phyloP scores from a whole-genome alignment of 2,113 vertebrate genomes.

The Calidris pugnax region DNA sequence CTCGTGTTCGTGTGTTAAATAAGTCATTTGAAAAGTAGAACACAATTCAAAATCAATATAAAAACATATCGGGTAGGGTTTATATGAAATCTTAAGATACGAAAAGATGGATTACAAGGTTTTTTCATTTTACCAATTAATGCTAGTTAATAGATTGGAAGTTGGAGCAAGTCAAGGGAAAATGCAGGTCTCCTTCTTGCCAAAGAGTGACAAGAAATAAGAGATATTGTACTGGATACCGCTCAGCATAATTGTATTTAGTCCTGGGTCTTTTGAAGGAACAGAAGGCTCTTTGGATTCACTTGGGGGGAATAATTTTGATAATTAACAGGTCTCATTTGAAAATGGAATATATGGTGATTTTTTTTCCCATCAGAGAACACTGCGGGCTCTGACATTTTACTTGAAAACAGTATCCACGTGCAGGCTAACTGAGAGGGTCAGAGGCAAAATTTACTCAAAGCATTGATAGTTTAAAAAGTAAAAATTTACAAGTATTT shows the following conservation, averaged over 20 bases:
- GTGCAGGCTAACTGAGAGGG: neutral
- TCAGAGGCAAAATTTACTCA: neutral
- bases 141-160: neutral
- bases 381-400: neutral
- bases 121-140: neutral
- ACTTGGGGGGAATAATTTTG: neutral
- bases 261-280: neutral
- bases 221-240: neutral
- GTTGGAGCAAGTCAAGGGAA: neutral
- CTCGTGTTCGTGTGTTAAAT: accelerated
- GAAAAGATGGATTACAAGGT: neutral
- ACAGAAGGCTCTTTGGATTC: neutral
- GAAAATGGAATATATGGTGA: neutral
- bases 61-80: accelerated
- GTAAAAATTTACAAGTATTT: neutral
- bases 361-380: neutral
- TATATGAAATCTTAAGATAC: neutral
- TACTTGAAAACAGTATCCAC: neutral
- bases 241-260: neutral
- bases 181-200: accelerated
- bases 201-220: neutral
- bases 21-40: neutral
- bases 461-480: neutral
- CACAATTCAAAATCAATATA: neutral
- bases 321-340: neutral